Base-by-base conservation (phyloP, 2,113 vertebrate genomes). In the Clarias magur region DNA sequence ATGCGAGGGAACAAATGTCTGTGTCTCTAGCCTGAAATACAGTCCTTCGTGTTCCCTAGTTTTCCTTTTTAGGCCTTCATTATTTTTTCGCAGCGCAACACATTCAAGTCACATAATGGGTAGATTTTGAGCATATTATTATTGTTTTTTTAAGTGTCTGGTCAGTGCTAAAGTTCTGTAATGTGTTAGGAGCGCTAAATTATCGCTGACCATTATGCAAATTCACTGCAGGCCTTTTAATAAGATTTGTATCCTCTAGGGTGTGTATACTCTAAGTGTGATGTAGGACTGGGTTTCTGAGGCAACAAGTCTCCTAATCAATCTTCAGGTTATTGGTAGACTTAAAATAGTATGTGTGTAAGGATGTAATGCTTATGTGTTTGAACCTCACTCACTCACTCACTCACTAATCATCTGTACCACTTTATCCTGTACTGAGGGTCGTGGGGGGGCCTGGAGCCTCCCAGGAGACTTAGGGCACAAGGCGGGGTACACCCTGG, bases 221-320 rank as follows among this genome's bases (percentile, higher is more conserved):
- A 53, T 62, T 34, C 48, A 65, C 81, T 34, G 57, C 75, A 89
- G 23, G 81, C 75, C 34, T 83, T 89, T 89, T 84, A 89, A 89
- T 86, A 76, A 89, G 88, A 81, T 92, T 85, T 59, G 84, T 82
- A 38, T 83, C 91, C 91, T 92, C 90, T 89, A 59, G 88, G 84
- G 73, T 48, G 48, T 56, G 82, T 80, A 48, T 83, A 91, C 91
- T 92, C 91, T 88, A 62, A 67, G 84, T 59, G 84, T 90, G 65
- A 80, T 82, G 34, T 83, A 56, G 53, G 53, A 4, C 48, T 54
- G 53, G 13, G 53, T 27, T 79, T 79, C 76, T n/a, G 73, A 54
- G 42, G 73, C 42, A 78, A 56, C 53, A 79, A 57, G 53, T 79
- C 25, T 0, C 27, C 48, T 78, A 25, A 54, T 54, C 13, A 27